Conservation (phyloP, 2,113 vertebrate species). For the Eclectus roratus region DNA sequence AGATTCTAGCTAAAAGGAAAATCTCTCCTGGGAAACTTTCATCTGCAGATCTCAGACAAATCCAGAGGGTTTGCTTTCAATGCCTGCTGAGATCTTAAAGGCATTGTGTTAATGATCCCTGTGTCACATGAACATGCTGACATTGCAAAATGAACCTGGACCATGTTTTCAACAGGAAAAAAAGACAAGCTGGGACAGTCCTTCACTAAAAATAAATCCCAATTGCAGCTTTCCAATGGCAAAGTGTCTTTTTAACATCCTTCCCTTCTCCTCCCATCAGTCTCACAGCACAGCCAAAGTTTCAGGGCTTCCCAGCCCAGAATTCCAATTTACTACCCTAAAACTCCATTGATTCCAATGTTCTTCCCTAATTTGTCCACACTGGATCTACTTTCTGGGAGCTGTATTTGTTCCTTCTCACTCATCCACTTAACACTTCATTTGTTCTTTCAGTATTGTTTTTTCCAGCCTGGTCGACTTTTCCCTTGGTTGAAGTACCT, state of each 20-base stretch:
- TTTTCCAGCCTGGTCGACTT: neutral
- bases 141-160: neutral
- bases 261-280: neutral
- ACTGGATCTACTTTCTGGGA: neutral
- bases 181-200: neutral
- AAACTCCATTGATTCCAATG: neutral
- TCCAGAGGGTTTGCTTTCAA: neutral
- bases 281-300: neutral
- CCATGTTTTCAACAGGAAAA: neutral
- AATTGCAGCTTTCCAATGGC: neutral
- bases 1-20: neutral
- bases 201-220: neutral
- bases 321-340: neutral
- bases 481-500: neutral
- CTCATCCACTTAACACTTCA: neutral
- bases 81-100: neutral
- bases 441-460: neutral
- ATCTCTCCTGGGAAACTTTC: neutral
- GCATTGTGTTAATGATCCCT: neutral
- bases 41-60: neutral
- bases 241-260: neutral
- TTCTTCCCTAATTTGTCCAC: neutral
- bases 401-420: neutral
- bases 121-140: neutral
- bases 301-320: neutral